Conservation (phyloP, 1,140 invertebrate species). For the Pogonus chalceus region DNA sequence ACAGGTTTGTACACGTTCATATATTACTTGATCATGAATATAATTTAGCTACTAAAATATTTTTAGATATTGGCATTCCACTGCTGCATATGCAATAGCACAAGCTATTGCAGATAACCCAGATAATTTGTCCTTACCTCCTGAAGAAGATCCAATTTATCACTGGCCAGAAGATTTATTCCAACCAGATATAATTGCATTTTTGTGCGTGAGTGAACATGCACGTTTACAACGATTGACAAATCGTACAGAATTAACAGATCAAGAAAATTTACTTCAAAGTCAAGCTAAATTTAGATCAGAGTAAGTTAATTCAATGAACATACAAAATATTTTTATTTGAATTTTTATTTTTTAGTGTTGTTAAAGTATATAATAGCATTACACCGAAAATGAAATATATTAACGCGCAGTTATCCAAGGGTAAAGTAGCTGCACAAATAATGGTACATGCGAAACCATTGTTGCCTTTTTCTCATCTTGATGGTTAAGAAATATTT, state of each 20-base stretch:
- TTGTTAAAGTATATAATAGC: neutral
- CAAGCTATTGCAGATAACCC: slow-evolving; percentile 22
- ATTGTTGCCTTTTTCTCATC: too few species aligned
- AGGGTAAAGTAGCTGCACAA: neutral
- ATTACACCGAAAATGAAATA: neutral
- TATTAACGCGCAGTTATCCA: neutral
- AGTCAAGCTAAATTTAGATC: slow-evolving; percentile 12
- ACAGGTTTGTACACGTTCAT: slow-evolving; percentile 15
- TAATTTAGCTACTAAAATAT: neutral
- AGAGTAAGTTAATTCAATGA: neutral
- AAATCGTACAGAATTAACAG: slow-evolving; percentile 15
- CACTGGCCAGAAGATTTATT: slow-evolving; percentile 34
- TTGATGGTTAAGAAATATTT: too few species aligned
- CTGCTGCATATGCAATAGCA: slow-evolving; percentile 31
- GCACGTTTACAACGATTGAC: slow-evolving; percentile 20
- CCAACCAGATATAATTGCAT: slow-evolving; percentile 29
- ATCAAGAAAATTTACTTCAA: slow-evolving; percentile 17
- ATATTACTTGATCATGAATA: neutral
- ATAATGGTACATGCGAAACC: neutral
- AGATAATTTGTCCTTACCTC: slow-evolving; percentile 15
- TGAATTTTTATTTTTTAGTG: neutral
- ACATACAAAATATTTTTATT: neutral
- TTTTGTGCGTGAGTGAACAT: slow-evolving; percentile 26
- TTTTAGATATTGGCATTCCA: slow-evolving; percentile 35
- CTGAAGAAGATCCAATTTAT: slow-evolving; percentile 23